Base-by-base conservation (phyloP, 2,888 invertebrate species). In the Lasioglossum oenotherae region DNA sequence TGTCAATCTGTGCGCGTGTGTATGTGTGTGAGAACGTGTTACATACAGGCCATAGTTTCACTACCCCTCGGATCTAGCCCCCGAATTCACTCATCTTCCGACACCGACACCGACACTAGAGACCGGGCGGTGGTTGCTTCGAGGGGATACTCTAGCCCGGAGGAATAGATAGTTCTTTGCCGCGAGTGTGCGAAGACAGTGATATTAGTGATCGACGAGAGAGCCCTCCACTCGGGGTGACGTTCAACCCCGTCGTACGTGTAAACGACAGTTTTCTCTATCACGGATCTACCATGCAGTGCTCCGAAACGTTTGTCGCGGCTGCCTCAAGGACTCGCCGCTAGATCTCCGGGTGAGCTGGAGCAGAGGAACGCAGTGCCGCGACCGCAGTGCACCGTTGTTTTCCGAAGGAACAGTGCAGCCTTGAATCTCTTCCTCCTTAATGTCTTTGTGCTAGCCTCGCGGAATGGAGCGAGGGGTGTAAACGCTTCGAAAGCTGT, bases 211-310 rank as follows among this genome's bases (percentile, higher is more conserved):
- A 27, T 27, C 27, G 27, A 4, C 27, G 27, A 1, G 14, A 31
- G 31, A 27, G 27, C 14, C 27, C 27, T 16, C 5, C 27, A 16
- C 60, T 6, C 0, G 16, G 53, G n/a, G 53, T 53, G 10, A 10
- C 53, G 53, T 53, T 10, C 10, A n/a, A 53, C 23, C 53, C 53
- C 3, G 10, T 53, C 14, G 12, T 53, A 53, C 23, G 23, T 23
- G 53, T 6, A 10, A 53, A 53, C 53, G 53, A n/a, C 53, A 53
- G 53, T 53, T 53, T 8, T 23, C 23, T 10, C 23, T 53, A 23
- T 53, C 53, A 53, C 23, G 84, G 88, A 87, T 87, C 80, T 67
- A 78, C 78, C 49, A 82, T 88, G 84, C 64, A 77, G 87, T 87
- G 83, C n/a, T 38, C 6, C 67, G 67, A 67, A 31, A 31, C 19